Conservation (phyloP, 2,113 vertebrate species). For the Herpetotheres cachinnans region DNA sequence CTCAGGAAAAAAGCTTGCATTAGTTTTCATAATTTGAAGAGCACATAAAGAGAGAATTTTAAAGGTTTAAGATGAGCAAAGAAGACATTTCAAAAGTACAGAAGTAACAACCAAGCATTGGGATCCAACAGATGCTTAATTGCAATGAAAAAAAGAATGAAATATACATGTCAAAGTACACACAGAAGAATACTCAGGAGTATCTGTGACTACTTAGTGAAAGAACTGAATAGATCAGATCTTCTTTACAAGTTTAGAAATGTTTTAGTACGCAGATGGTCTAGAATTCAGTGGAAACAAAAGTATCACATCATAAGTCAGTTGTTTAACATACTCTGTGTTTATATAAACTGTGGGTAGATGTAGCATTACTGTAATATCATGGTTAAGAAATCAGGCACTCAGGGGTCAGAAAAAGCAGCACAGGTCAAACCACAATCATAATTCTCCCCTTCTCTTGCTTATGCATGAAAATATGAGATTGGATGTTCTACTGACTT, state of each 20-base stretch:
- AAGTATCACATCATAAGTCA: constrained; percentile 51
- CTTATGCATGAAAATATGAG: background rate
- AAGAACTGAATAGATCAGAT: background rate
- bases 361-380: constrained; percentile 35
- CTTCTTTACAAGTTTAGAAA: constrained; percentile 27
- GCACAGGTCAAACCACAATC: constrained; percentile 28
- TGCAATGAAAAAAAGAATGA: background rate
- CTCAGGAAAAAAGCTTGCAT: background rate
- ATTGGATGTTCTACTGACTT: background rate
- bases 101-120: background rate
- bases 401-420: constrained; percentile 32
- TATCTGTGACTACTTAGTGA: constrained; percentile 30
- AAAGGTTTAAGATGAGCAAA: background rate
- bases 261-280: constrained; percentile 34
- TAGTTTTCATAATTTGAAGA: background rate
- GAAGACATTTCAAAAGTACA: background rate
- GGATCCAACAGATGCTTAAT: background rate
- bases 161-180: background rate
- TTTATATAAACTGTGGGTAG: constrained; percentile 50
- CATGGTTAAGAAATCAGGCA: constrained; percentile 39
- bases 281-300: constrained; percentile 45
- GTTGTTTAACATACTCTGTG: constrained; percentile 44
- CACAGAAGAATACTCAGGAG: background rate
- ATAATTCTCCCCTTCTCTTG: constrained; percentile 16
- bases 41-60: background rate